A percentile compares a stretch with the other conserved stretches of the same genome.
These are phyloP conservation scores for Hermaeophaga mercurialis DNA, from an alignment of 2,888 invertebrate species.

Conservation along the genomic window DNA sequence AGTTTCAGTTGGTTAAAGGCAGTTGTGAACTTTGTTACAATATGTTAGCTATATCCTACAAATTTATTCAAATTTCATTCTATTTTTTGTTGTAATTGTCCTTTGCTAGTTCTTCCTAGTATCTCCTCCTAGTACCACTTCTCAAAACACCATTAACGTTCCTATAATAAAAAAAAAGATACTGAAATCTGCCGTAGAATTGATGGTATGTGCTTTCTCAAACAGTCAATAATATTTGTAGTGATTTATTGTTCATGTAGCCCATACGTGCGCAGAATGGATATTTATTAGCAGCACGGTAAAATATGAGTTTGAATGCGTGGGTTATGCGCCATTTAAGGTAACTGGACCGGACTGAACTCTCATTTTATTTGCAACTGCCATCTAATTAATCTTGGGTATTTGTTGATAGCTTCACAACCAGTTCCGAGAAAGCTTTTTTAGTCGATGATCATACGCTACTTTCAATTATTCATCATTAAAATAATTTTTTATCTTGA, in stretches of 20 bases:
- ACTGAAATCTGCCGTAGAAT: background rate
- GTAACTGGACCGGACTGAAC: constrained; percentile 36
- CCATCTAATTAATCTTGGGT: constrained; percentile 13
- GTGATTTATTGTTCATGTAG: constrained; percentile 18
- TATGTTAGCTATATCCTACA: too few relatives aligned
- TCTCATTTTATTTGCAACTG: constrained; percentile 16
- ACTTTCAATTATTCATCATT: too few relatives aligned
- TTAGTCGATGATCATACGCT: constrained; percentile 4
- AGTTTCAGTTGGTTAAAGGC: too few relatives aligned
- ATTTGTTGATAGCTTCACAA: constrained; percentile 22
- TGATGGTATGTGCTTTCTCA: constrained; percentile 13
- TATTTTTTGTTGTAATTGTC: too few relatives aligned
- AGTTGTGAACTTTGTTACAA: too few relatives aligned
- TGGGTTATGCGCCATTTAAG: constrained; percentile 38
- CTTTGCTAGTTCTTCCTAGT: too few relatives aligned
- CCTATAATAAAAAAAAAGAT: too few relatives aligned
- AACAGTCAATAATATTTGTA: constrained; percentile 24
- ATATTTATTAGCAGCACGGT: constrained; percentile 30
- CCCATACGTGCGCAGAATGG: constrained; percentile 21
- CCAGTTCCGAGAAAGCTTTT: constrained; percentile 13
- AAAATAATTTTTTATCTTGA: too few relatives aligned
- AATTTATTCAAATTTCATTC: too few relatives aligned
- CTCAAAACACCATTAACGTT: too few relatives aligned
- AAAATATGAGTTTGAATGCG: constrained; percentile 34
- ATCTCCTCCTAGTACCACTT: too few relatives aligned